These are phyloP conservation scores for Pyralis farinalis DNA, from an alignment of 2,888 invertebrate species.

Conservation along the genomic window DNA sequence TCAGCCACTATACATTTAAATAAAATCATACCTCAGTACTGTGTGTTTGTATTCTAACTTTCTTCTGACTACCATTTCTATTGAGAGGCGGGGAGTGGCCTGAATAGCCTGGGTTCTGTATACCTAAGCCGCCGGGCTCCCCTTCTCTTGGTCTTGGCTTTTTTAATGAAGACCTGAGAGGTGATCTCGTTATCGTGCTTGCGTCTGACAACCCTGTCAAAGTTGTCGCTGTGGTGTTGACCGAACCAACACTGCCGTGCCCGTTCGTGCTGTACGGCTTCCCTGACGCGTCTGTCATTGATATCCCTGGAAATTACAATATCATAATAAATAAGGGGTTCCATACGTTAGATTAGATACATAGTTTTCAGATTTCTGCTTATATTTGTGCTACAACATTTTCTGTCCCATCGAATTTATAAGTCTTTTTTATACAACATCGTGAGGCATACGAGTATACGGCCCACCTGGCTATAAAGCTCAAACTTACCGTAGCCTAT, in stretches of 20 bases:
- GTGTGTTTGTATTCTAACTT: conserved; percentile 94
- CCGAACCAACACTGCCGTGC: conserved; percentile 86
- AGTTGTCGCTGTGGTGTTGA: conserved; percentile 86
- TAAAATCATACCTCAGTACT: conserved; percentile 89
- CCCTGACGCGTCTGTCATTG: conserved; percentile 93
- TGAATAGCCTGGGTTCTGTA: conserved; percentile 92
- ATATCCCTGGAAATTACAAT: conserved; percentile 81
- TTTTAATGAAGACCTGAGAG: conserved; percentile 88
- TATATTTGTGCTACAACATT: too few species aligned
- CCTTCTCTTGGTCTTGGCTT: conserved; percentile 85
- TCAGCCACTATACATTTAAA: background rate
- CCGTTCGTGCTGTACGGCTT: conserved; percentile 87
- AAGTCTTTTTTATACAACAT: too few species aligned
- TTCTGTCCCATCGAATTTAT: too few species aligned
- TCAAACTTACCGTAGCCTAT: too few species aligned
- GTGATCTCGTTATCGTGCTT: conserved; percentile 67
- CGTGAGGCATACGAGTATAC: too few species aligned
- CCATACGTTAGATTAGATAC: too few species aligned
- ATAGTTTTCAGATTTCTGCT: too few species aligned
- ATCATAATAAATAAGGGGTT: too few species aligned
- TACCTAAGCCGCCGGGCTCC: conserved; percentile 83
- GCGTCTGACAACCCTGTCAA: conserved; percentile 80
- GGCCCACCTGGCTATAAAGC: too few species aligned
- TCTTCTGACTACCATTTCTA: conserved; percentile 93
- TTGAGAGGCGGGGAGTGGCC: conserved; percentile 91